A percentile compares a stretch with the other conserved stretches of the same genome.
Conservation (phyloP, 2,113 vertebrate species). For the Pithys albifrons region DNA sequence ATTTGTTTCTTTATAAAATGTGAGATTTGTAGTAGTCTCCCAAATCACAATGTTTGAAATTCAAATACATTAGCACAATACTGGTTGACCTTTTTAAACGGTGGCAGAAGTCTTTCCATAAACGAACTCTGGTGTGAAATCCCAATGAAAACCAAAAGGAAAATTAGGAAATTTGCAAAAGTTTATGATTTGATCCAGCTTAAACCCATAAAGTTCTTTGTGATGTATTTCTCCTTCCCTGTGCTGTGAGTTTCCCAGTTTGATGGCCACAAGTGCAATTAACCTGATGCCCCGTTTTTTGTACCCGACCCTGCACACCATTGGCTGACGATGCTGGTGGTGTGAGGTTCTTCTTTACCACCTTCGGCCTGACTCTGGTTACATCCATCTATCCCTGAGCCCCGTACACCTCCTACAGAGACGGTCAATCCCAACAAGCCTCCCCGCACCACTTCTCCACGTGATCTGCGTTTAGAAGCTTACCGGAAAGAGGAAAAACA, state of each 20-base stretch:
- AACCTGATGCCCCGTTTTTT: neutral
- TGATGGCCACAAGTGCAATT: neutral
- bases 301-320: neutral
- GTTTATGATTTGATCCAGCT: neutral
- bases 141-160: neutral
- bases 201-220: neutral
- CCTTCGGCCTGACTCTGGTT: neutral
- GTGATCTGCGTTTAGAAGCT: neutral
- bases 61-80: neutral
- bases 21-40: neutral
- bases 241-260: neutral
- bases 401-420: neutral
- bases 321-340: neutral
- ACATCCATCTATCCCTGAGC: neutral
- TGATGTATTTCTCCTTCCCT: neutral
- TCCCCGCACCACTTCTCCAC: neutral
- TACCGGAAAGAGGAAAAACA: slow-evolving; percentile 20
- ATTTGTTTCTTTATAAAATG: neutral
- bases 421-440: neutral
- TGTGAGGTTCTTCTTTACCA: neutral
- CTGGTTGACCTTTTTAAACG: neutral
- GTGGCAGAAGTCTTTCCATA: neutral
- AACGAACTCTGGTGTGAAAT: neutral
- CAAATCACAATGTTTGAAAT: neutral
- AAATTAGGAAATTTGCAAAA: neutral